phyloP scores from a whole-genome alignment of 2,797 vertebrate genomes.

The Acrocephalus scirpaceus region DNA sequence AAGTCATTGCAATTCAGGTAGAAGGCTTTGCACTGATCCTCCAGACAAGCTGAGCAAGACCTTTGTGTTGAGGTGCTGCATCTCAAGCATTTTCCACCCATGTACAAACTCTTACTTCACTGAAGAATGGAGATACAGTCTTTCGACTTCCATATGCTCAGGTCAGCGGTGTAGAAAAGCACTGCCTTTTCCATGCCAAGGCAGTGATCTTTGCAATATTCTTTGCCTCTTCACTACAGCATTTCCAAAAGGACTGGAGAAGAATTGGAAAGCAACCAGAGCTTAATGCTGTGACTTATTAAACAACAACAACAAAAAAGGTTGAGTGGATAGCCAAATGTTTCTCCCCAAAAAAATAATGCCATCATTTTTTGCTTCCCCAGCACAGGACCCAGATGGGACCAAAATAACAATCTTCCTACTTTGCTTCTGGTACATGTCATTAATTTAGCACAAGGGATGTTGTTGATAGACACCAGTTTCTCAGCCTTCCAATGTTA shows the following conservation, averaged over 20 bases:
- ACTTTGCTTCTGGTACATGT: constrained; percentile 39
- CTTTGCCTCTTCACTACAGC: neutral
- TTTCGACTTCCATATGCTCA: neutral
- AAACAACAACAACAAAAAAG: neutral
- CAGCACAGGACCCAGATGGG: constrained; percentile 27
- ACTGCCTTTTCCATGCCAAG: neutral
- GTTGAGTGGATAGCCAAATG: neutral
- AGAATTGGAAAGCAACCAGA: neutral
- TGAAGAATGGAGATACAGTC: neutral
- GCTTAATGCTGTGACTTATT: neutral
- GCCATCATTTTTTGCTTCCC: constrained; percentile 4
- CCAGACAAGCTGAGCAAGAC: neutral
- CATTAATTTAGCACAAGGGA: constrained; percentile 50
- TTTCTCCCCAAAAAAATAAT: neutral
- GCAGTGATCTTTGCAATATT: neutral
- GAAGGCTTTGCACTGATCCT: neutral
- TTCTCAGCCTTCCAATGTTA: constrained; percentile 46
- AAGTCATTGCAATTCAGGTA: neutral
- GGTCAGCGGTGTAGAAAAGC: neutral
- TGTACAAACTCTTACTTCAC: neutral
- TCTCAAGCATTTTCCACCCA: neutral
- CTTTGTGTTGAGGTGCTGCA: neutral
- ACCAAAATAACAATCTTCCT: constrained; percentile 6
- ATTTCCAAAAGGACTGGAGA: neutral
- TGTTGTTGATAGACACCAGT: constrained; percentile 42